Conservation (phyloP, 92 coral and sea anemone genomes). For the Virgularia gustaviana region DNA sequence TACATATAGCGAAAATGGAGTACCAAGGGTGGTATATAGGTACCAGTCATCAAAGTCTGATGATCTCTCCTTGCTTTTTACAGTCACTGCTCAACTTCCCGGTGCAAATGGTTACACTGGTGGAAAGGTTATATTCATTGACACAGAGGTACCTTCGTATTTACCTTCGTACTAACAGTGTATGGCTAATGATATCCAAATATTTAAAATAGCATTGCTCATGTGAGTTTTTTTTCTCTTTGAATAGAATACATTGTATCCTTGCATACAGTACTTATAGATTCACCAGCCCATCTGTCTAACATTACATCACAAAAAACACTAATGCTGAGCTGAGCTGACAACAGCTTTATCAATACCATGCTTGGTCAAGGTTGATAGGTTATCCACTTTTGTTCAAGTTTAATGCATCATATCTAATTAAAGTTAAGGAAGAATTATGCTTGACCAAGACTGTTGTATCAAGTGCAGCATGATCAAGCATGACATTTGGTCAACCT, state of each 20-base stretch:
- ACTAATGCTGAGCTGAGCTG: too few species aligned
- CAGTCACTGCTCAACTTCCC: constrained; percentile 97
- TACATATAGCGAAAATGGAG: background rate
- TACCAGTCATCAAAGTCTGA: background rate
- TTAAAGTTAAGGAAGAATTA: too few species aligned
- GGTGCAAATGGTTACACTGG: constrained; percentile 95
- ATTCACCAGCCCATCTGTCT: too few species aligned
- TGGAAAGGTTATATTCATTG: constrained; percentile 97
- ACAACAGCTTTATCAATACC: too few species aligned
- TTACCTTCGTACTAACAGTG: background rate
- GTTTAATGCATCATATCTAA: too few species aligned
- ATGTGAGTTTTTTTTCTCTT: background rate
- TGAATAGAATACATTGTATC: constrained; percentile 97
- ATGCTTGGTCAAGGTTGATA: background rate
- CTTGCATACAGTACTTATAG: constrained; percentile 50
- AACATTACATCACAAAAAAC: too few species aligned
- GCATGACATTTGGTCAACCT: too few species aligned
- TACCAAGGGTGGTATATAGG: background rate
- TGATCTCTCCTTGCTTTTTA: background rate
- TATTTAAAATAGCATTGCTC: background rate
- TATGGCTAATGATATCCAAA: background rate
- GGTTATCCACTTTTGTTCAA: too few species aligned
- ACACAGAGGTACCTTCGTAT: constrained; percentile 86
- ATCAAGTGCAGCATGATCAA: too few species aligned
- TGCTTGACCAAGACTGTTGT: too few species aligned